Base-by-base conservation (phyloP, 2,113 vertebrate genomes). In the Cinclus mexicanus region DNA sequence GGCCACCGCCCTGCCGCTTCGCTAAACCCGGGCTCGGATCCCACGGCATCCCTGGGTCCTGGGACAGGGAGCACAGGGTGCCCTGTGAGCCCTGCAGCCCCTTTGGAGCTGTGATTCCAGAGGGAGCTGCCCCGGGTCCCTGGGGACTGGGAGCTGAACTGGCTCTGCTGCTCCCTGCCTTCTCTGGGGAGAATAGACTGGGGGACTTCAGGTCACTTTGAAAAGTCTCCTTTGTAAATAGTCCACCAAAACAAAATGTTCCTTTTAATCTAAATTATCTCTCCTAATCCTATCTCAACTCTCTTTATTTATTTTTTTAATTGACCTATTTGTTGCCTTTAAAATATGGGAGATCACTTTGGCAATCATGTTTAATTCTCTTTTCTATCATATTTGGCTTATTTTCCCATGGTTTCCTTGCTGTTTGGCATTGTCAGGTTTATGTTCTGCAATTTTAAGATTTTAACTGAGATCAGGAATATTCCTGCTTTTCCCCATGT, bases 61-160 rank as follows among this genome's bases (percentile, higher is more conserved):
- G 11, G 35, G n/a, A 2, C 63, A 28, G 49, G 44, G 63, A 56
- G 26, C 37, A 8, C 0, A 10, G 67, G 65, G 63, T 68, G 42
- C 31, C n/a, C 2, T 4, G 31, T 2, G 18, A 1, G 7, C 59
- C 8, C 7, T 35, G 25, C 68, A 61, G 47, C 59, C 63, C 59
- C 50, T 49, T 7, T 6, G 16, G 69, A 89, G 52, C 65, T 49
- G 31, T 2, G 33, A 68, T 52, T 10, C 16, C 68, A 28, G 29
- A n/a, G 1, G 69, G 69, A 23, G 0, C 59, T 46, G 11, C 3
- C 1, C 14, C 11, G 6, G 41, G 61, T 31, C 59, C 31, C 49
- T 10, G 17, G 20, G 50, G 12, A 2, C 20, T 2, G 83, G 68
- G 63, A 57, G 23, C 65, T 84, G 77, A 21, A 29, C 69, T 57